Conservation (phyloP, 2,797 vertebrate genomes). For the Meda fulgida region DNA sequence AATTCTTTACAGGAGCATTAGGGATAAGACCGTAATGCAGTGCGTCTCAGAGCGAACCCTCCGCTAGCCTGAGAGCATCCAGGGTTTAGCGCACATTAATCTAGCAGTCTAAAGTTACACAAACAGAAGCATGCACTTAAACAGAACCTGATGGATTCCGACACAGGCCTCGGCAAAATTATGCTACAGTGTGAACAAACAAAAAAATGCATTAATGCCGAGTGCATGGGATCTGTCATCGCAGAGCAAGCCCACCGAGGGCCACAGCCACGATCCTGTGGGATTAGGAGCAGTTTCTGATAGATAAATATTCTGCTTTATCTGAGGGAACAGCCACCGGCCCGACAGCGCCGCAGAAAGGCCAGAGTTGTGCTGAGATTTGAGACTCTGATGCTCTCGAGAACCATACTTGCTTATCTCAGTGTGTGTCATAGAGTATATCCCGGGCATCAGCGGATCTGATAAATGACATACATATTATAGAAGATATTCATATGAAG, state of each 20-base stretch:
- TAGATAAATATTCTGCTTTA: slow-evolving; percentile 32
- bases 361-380: neutral
- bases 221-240: neutral
- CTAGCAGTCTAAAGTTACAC: slow-evolving; percentile 21
- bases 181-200: neutral
- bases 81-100: slow-evolving; percentile 25
- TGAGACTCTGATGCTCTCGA: slow-evolving; percentile 3
- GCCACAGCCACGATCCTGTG: neutral
- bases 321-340: neutral
- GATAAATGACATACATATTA: neutral
- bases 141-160: neutral
- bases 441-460: slow-evolving; percentile 16
- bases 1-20: slow-evolving; percentile 32
- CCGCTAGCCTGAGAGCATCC: neutral
- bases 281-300: slow-evolving; percentile 15
- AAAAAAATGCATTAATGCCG: neutral
- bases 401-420: slow-evolving; percentile 2
- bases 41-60: neutral
- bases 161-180: neutral
- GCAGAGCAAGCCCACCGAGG: neutral
- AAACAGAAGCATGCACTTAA: slow-evolving; percentile 7
- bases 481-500: slow-evolving; percentile 2
- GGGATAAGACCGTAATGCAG: slow-evolving; percentile 8
- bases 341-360: neutral
- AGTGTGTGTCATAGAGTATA: slow-evolving; percentile 14